Percentiles rank a stretch among this genome's conserved stretches.
Conservation (phyloP, 2,888 invertebrate genomes). For the Tinea pellionella region DNA sequence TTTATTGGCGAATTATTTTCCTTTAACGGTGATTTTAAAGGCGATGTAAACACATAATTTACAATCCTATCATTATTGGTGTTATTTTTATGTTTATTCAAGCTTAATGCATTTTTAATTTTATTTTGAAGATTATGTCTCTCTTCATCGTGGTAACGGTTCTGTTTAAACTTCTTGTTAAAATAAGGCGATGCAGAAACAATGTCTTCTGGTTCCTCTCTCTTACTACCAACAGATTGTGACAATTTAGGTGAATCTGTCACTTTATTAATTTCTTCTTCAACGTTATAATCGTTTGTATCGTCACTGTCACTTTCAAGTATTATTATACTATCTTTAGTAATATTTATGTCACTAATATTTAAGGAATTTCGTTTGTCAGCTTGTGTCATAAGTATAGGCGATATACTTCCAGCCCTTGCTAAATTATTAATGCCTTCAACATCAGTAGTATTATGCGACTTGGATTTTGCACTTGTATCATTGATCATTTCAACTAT, state of each 20-base stretch:
- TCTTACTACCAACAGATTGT: too few species aligned
- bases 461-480: conserved; percentile 21
- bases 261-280: background rate
- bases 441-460: background rate
- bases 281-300: background rate
- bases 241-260: background rate
- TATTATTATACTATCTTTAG: background rate
- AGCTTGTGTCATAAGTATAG: conserved; percentile 44
- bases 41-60: background rate
- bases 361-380: background rate
- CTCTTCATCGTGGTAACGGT: background rate
- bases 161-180: background rate
- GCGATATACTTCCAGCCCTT: conserved; percentile 34
- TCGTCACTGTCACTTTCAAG: background rate
- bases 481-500: conserved; percentile 55
- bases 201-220: background rate
- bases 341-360: background rate
- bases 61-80: background rate
- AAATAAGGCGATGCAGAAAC: background rate
- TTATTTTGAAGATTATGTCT: background rate
- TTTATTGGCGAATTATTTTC: background rate
- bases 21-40: background rate
- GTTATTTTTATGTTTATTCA: conserved; percentile 4
- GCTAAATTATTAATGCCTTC: conserved; percentile 21
- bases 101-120: background rate